These are phyloP conservation scores for Tipula helvola DNA, from an alignment of 2,888 invertebrate genomes.

Conservation along the genomic window DNA sequence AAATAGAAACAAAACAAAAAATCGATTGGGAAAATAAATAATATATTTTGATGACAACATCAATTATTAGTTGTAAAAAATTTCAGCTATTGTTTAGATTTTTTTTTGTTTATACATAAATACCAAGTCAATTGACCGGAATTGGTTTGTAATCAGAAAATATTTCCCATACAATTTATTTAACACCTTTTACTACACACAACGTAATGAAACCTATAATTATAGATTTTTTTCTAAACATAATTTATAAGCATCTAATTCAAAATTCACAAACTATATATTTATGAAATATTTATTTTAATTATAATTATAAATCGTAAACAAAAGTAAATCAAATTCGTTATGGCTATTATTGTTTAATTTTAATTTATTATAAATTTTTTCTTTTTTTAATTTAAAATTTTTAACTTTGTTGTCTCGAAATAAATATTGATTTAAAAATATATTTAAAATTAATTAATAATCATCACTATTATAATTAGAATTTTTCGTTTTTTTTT, in stretches of 20 bases:
- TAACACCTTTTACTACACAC: neutral
- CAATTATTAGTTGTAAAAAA: neutral
- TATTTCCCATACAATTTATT: neutral
- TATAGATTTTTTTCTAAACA: neutral
- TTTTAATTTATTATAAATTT: neutral
- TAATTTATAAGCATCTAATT: neutral
- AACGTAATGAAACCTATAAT: neutral
- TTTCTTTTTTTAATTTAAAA: neutral
- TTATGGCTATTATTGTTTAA: neutral
- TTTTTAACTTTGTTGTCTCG: neutral
- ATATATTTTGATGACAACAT: neutral
- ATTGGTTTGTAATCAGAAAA: neutral
- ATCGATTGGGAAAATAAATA: neutral
- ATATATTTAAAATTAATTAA: neutral
- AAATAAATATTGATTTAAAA: neutral
- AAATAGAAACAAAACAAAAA: neutral
- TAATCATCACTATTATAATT: constrained; percentile 4
- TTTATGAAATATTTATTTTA: neutral
- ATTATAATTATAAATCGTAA: neutral
- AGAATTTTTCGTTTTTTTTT: neutral
- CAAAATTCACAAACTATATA: neutral
- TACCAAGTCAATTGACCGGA: neutral
- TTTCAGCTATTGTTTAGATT: neutral
- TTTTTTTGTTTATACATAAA: neutral
- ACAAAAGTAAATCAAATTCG: neutral